Evolutionary conservation across 2,113 vertebrate genomes (phyloP).

Genomic region (Rynchops niger): DNA sequence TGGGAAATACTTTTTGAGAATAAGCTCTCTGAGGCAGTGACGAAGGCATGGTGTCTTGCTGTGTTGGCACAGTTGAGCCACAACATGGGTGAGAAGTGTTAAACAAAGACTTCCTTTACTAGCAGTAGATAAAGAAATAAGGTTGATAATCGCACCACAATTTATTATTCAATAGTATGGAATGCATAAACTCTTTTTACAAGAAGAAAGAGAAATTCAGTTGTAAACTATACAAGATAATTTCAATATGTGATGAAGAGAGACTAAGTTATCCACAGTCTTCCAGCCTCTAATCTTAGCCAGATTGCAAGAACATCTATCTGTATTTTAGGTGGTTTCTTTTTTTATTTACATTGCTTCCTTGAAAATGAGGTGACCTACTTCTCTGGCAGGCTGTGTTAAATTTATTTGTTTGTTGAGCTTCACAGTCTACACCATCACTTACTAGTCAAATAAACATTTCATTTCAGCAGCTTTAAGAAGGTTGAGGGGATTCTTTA

Average conservation of each 20-base stretch:
- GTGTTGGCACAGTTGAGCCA: not conserved
- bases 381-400: slow-evolving; percentile 11
- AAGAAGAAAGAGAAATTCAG: not conserved
- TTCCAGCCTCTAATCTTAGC: not conserved
- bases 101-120: not conserved
- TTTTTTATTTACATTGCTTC: not conserved
- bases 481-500: slow-evolving; percentile 1
- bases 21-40: not conserved
- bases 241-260: not conserved
- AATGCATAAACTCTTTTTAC: not conserved
- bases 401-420: slow-evolving; percentile 17
- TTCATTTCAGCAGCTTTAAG: slow-evolving; percentile 3
- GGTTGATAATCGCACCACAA: not conserved
- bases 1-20: not conserved
- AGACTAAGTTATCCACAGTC: not conserved
- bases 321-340: not conserved
- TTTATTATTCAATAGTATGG: not conserved
- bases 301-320: not conserved
- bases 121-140: not conserved
- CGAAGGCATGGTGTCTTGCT: not conserved
- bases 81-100: not conserved
- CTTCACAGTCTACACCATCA: not conserved
- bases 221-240: not conserved
- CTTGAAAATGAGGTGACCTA: slow-evolving; percentile 17
- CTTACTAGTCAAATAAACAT: not conserved